These are phyloP conservation scores for Lateolabrax maculatus DNA, from an alignment of 2,797 vertebrate genomes.

Conservation along the genomic window DNA sequence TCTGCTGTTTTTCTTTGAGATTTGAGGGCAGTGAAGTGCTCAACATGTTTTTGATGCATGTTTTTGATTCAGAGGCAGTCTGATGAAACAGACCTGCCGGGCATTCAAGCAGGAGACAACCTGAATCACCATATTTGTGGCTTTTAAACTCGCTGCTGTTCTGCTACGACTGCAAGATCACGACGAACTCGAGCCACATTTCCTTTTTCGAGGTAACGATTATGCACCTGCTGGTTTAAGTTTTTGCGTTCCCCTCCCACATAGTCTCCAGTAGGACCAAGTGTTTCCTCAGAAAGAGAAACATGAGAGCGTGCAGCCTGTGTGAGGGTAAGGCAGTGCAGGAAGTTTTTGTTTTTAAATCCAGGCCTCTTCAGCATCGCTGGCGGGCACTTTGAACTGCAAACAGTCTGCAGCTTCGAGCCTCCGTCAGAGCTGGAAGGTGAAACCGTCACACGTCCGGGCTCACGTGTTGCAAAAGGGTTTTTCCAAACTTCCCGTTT, in stretches of 20 bases:
- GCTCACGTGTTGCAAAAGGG: constrained; percentile 19
- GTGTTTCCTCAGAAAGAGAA: constrained; percentile 33
- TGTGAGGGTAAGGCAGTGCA: not conserved
- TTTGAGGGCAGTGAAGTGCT: not conserved
- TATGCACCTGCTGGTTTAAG: constrained; percentile 22
- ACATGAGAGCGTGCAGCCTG: not conserved
- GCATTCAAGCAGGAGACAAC: constrained; percentile 5
- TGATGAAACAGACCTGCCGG: constrained; percentile 2
- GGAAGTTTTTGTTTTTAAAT: constrained; percentile 21
- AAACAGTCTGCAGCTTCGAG: not conserved
- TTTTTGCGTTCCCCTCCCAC: constrained; percentile 43
- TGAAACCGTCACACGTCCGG: not conserved
- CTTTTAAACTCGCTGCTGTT: not conserved
- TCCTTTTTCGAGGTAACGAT: constrained; percentile 3
- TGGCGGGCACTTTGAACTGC: not conserved
- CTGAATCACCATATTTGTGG: not conserved
- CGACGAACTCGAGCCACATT: not conserved
- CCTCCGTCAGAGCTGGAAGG: not conserved
- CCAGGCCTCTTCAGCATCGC: not conserved
- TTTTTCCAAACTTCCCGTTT: constrained; percentile 71
- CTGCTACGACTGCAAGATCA: not conserved
- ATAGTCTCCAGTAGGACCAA: constrained; percentile 17
- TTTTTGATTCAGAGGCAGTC: constrained; percentile 24
- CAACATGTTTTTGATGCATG: not conserved
- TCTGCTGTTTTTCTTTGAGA: constrained; percentile 2